These are phyloP conservation scores for Spongilla lacustris DNA, from an alignment of 37 sponge, comb jelly and placozoan genomes.

Conservation along the genomic window DNA sequence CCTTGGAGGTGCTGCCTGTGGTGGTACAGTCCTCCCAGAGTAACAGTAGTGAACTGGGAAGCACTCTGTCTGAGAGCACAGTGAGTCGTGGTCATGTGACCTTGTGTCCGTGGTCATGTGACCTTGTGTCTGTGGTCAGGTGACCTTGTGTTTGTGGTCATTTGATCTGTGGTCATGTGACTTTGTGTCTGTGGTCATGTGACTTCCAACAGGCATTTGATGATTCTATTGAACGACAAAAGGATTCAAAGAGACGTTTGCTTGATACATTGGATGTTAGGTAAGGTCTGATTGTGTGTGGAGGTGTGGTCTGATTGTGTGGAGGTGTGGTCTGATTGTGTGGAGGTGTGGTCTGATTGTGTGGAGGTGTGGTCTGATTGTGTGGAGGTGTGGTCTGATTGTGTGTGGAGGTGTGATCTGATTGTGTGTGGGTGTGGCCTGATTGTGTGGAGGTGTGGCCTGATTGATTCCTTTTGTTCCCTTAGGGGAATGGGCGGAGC, in stretches of 20 bases:
- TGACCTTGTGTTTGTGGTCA: too few species aligned
- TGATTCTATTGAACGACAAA: conserved; percentile 20
- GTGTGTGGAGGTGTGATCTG: background rate
- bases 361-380: too few species aligned
- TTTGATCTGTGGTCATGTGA: too few species aligned
- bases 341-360: too few species aligned
- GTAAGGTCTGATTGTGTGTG: background rate
- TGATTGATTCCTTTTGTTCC: background rate
- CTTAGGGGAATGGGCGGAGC: conserved; percentile 62
- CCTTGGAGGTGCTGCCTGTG: background rate
- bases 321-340: too few species aligned
- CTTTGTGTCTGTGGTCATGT: too few species aligned
- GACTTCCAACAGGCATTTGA: conserved; percentile 12
- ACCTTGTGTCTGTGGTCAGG: too few species aligned
- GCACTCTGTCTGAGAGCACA: conserved; percentile 27
- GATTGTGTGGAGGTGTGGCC: too few species aligned
- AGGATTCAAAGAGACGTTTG: conserved; percentile 12
- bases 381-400: conserved; percentile 19
- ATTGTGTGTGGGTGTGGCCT: too few species aligned
- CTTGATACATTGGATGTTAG: conserved; percentile 52
- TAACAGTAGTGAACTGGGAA: conserved; percentile 29
- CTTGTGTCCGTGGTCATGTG: too few species aligned
- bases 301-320: background rate
- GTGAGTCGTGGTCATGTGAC: background rate
- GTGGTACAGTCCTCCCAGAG: background rate